Conservation (phyloP, 1,140 invertebrate species). For the Argopecten irradians region DNA sequence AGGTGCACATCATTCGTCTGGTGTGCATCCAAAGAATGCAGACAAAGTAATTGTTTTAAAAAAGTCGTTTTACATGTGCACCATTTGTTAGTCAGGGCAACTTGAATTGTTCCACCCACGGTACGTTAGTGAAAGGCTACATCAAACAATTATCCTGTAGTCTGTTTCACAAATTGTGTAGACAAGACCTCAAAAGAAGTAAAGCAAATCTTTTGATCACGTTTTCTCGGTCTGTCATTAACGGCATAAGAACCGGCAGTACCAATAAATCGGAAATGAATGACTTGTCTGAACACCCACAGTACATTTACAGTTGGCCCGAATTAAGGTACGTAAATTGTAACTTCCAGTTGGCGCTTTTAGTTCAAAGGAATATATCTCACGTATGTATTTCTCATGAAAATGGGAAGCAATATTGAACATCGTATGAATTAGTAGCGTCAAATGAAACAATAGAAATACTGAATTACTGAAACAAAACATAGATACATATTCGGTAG, state of each 20-base stretch:
- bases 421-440: too few relatives aligned
- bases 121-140: neutral
- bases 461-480: too few relatives aligned
- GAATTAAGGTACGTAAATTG: too few relatives aligned
- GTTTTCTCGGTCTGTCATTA: neutral
- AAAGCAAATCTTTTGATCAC: neutral
- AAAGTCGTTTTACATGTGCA: slow-evolving; percentile 10
- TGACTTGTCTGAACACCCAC: neutral
- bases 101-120: neutral
- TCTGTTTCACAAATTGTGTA: neutral
- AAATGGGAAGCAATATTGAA: too few relatives aligned
- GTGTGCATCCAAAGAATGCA: slow-evolving; percentile 8
- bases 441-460: too few relatives aligned
- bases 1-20: neutral
- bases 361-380: too few relatives aligned
- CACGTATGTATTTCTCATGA: too few relatives aligned
- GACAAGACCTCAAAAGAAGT: neutral
- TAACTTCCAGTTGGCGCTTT: too few relatives aligned
- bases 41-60: neutral
- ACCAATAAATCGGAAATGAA: neutral
- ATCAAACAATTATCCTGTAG: neutral
- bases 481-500: too few relatives aligned
- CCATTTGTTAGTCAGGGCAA: neutral
- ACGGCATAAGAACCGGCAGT: neutral
- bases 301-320: too few relatives aligned